Evolutionary conservation across 2,113 vertebrate species (phyloP).

Genomic region (Sebastes schlegelii): DNA sequence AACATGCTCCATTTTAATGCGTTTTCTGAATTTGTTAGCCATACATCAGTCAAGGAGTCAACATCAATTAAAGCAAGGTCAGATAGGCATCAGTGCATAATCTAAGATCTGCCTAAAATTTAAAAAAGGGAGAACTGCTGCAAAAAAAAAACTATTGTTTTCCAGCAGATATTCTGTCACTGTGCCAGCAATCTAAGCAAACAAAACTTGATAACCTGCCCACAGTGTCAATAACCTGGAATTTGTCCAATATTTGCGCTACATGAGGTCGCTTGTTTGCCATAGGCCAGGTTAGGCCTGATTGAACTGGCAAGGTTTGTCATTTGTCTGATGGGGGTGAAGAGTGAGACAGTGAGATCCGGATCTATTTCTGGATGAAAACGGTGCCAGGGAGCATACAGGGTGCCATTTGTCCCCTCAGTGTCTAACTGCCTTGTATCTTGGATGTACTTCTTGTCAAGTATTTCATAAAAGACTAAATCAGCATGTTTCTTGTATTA

Average conservation of each 20-base stretch:
- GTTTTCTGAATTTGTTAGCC: too few species aligned
- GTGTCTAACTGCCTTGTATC: slow-evolving; percentile 13
- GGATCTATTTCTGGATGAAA: slow-evolving; percentile 40
- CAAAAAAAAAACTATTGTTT: background rate
- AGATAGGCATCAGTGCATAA: background rate
- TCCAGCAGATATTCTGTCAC: slow-evolving; percentile 6
- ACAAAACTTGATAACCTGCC: slow-evolving; percentile 47
- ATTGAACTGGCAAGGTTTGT: slow-evolving; percentile 45
- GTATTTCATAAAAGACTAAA: background rate
- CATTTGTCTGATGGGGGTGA: slow-evolving; percentile 41
- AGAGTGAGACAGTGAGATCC: slow-evolving; percentile 23
- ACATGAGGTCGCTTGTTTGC: slow-evolving; percentile 49
- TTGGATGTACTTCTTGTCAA: background rate
- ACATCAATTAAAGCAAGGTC: background rate
- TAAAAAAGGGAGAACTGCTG: background rate
- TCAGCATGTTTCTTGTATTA: background rate
- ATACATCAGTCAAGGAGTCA: background rate
- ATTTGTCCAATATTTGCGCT: slow-evolving; percentile 49
- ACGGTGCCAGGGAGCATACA: slow-evolving; percentile 6
- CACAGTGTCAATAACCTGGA: slow-evolving; percentile 52
- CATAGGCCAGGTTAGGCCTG: slow-evolving; percentile 29
- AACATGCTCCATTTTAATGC: too few species aligned
- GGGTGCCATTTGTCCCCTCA: slow-evolving; percentile 1
- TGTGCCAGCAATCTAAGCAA: slow-evolving; percentile 31
- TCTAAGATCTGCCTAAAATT: background rate